phyloP scores from a whole-genome alignment of 1,140 invertebrate species.

The Olivierus martensii region DNA sequence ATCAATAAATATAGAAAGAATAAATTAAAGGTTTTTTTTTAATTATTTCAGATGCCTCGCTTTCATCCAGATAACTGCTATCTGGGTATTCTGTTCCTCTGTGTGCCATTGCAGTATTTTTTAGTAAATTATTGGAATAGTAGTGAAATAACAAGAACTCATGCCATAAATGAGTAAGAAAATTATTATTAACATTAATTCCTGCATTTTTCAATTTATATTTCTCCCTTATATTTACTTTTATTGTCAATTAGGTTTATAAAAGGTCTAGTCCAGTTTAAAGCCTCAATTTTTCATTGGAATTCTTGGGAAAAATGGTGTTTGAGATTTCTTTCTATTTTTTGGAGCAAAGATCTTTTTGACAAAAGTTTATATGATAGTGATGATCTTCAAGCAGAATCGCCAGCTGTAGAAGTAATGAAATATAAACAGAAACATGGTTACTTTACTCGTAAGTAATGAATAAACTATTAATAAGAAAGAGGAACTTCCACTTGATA shows the following conservation, averaged over 20 bases:
- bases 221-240: too few species aligned
- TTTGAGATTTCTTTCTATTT: slow-evolving; percentile 5
- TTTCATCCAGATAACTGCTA: too few species aligned
- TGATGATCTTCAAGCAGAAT: slow-evolving; percentile 28
- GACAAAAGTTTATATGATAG: neutral
- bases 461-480: too few species aligned
- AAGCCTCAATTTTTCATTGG: slow-evolving; percentile 23
- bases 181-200: slow-evolving; percentile 1
- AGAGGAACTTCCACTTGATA: too few species aligned
- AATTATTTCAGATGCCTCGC: too few species aligned
- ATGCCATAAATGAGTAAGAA: slow-evolving; percentile 15
- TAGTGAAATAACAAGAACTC: slow-evolving; percentile 19
- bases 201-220: too few species aligned
- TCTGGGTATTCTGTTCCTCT: slow-evolving; percentile 21
- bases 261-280: slow-evolving; percentile 20
- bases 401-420: slow-evolving; percentile 34
- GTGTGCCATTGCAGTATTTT: slow-evolving; percentile 27
- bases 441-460: slow-evolving; percentile 26
- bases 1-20: too few species aligned
- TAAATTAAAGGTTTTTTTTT: too few species aligned
- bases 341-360: neutral
- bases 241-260: slow-evolving; percentile 22
- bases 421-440: slow-evolving; percentile 27
- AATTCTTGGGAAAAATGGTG: slow-evolving; percentile 26
- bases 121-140: slow-evolving; percentile 22